These are phyloP conservation scores for Suricata suricatta DNA, from an alignment of 2,113 vertebrate species.

Conservation along the genomic window DNA sequence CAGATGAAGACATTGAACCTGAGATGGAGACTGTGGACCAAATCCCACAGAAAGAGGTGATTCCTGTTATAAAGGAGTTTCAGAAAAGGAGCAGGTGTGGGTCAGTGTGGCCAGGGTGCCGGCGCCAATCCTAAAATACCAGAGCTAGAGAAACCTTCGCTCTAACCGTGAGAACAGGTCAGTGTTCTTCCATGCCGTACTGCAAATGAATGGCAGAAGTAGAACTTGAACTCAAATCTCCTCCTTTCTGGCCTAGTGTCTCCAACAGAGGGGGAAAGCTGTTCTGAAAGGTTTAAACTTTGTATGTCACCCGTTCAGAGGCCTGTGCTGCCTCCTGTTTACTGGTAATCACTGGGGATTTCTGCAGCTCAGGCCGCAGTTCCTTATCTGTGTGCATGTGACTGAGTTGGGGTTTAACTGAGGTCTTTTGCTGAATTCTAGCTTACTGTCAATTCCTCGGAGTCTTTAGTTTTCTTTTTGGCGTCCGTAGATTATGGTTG, in stretches of 20 bases:
- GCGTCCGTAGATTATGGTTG: not conserved
- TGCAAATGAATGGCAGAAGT: rapidly evolving
- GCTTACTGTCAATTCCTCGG: not conserved
- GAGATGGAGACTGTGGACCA: not conserved
- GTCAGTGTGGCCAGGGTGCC: not conserved
- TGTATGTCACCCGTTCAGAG: not conserved
- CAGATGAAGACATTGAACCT: not conserved
- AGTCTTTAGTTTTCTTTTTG: not conserved
- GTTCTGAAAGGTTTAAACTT: not conserved
- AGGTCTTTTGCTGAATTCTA: not conserved
- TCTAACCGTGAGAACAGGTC: not conserved
- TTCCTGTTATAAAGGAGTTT: not conserved
- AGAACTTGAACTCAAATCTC: not conserved
- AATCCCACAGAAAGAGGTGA: not conserved
- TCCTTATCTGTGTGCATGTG: not conserved
- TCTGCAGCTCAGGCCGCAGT: too few species aligned
- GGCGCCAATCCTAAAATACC: not conserved
- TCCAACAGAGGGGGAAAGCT: not conserved
- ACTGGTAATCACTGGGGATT: rapidly evolving
- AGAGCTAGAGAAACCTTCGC: not conserved
- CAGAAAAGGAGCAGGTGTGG: rapidly evolving
- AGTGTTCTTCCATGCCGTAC: rapidly evolving
- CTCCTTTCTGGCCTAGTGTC: not conserved
- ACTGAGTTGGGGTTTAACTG: not conserved
- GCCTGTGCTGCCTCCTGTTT: not conserved